Evolutionary conservation across 2,113 vertebrate genomes (phyloP).

Genomic region (Manacus vitellinus): DNA sequence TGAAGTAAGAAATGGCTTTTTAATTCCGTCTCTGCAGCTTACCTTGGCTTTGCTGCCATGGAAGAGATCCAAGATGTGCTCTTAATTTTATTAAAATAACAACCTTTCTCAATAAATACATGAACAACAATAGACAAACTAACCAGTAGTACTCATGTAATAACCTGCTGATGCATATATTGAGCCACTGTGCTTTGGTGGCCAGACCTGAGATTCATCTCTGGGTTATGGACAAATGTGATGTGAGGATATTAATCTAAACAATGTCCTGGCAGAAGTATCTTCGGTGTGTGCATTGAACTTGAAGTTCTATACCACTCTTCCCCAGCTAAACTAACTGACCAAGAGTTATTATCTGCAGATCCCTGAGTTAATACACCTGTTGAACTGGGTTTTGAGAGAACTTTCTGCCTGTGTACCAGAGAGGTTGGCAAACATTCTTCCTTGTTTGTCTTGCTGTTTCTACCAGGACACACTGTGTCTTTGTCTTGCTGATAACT

Average conservation of each 20-base stretch:
- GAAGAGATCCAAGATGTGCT: not conserved
- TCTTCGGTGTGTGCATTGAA: not conserved
- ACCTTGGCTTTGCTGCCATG: not conserved
- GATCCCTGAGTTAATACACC: not conserved
- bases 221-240: not conserved
- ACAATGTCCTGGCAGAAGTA: not conserved
- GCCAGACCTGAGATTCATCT: not conserved
- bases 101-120: not conserved
- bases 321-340: not conserved
- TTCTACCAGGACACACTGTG: not conserved
- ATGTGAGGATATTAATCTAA: not conserved
- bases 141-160: not conserved
- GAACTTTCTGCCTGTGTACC: not conserved
- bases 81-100: constrained; percentile 38
- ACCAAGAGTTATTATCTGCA: not conserved
- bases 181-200: not conserved
- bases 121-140: not conserved
- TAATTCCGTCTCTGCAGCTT: not conserved
- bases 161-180: not conserved
- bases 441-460: not conserved
- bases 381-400: not conserved
- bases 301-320: not conserved
- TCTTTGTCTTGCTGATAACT: not conserved
- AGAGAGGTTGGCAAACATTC: not conserved
- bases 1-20: not conserved